Evolutionary conservation across 2,797 vertebrate genomes (phyloP).

Genomic region (Crenichthys baileyi): DNA sequence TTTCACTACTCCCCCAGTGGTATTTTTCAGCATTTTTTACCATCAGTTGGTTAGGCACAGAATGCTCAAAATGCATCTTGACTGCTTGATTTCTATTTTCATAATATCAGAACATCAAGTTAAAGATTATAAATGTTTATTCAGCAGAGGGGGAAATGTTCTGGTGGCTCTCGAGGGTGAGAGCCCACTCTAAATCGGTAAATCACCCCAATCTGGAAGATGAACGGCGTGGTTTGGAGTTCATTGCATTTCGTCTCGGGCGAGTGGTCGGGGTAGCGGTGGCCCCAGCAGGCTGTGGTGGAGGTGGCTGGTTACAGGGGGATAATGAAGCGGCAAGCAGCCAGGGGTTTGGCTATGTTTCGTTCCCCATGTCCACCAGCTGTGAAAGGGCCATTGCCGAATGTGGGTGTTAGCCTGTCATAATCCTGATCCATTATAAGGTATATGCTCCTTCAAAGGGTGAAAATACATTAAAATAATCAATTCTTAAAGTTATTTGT

Average conservation of each 20-base stretch:
- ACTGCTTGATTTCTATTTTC: constrained; percentile 79
- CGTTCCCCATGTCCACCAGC: constrained; percentile 39
- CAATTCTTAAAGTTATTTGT: constrained; percentile 30
- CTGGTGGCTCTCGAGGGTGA: constrained; percentile 63
- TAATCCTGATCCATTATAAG: constrained; percentile 33
- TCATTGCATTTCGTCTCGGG: constrained; percentile 78
- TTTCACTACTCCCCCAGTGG: constrained; percentile 62
- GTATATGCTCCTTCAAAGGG: constrained; percentile 30
- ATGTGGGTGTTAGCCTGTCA: constrained; percentile 30
- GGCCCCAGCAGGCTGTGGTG: constrained; percentile 63
- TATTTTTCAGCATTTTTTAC: constrained; percentile 73
- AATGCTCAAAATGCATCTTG: constrained; percentile 70
- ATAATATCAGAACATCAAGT: constrained; percentile 75
- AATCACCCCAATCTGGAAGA: constrained; percentile 80
- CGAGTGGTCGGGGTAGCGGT: constrained; percentile 65
- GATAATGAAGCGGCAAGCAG: constrained; percentile 75
- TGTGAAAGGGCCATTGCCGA: constrained; percentile 49
- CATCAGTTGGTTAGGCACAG: constrained; percentile 63
- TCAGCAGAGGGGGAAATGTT: constrained; percentile 67
- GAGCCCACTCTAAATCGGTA: constrained; percentile 73
- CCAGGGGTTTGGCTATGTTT: constrained; percentile 57
- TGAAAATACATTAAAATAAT: constrained; percentile 39
- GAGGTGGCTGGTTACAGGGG: constrained; percentile 64
- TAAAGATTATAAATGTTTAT: constrained; percentile 80
- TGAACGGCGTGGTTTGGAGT: constrained; percentile 79